Base-by-base conservation (phyloP, 2,797 vertebrate genomes). In the Taenioides sp. region DNA sequence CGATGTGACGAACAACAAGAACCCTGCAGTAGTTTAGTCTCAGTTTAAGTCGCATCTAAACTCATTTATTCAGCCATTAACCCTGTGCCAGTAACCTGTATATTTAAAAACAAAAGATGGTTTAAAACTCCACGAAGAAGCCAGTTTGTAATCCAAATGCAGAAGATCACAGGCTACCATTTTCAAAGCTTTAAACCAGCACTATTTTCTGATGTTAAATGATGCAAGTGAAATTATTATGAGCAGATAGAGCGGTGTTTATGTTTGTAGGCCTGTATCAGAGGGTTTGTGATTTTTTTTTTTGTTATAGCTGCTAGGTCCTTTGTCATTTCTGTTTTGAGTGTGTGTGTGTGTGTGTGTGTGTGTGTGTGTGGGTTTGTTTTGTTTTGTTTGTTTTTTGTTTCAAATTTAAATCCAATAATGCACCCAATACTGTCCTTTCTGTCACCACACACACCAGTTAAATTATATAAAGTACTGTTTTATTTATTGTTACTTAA, bases 11-110 rank as follows among this genome's bases (percentile, higher is more conserved):
- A 74, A 63, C 77, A 83, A 75, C 77, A 84, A 84, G 72, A 75
- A 81, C 1, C 23, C 72, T 25, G 71, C 72, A 14, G 40, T 23
- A 2, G 89, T 87, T 20, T 91, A 66, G 80, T 11, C 18, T 60
- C 40, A 3, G 14, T 20, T 27, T 31, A 20, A 23, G 25, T 16
- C 10, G 25, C 11, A 57, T 72, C 31, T 27, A n/a, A 47, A 54
- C 74, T 4, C 77, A 79, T 88, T 86, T 76, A 83, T 25, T 75
- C 27, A 43, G 52, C 72, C 54, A 37, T 60, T 25, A 52, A 47
- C 43, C 14, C 27, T 17, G 40, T 71, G 22, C 2, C 6, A 5
- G 1, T 18, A 17, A 7, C 7, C 14, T 64, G 40, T 34, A 2
- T 34, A 7, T 37, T 37, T 37, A 37, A 37, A 37, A 37, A 10